These are phyloP conservation scores for Tillus elongatus DNA, from an alignment of 2,888 invertebrate species.

Conservation along the genomic window DNA sequence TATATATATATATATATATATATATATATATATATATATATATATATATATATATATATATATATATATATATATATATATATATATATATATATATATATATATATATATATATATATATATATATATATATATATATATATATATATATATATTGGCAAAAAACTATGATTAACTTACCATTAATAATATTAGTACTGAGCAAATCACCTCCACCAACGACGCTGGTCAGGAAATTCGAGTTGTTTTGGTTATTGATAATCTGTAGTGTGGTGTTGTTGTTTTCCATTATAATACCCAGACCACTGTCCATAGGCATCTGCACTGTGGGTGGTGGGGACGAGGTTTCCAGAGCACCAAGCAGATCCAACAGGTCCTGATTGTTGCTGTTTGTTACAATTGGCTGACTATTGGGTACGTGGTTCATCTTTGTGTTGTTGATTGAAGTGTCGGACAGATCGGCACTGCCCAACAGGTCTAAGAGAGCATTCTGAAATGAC, in stretches of 20 bases:
- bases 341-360: slow-evolving; percentile 61
- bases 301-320: slow-evolving; percentile 25
- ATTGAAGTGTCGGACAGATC: slow-evolving; percentile 31
- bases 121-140: no score
- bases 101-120: no score
- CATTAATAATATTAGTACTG: slow-evolving; percentile 34
- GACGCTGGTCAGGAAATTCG: no score
- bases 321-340: slow-evolving; percentile 28
- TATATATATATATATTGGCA: no score
- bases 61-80: no score
- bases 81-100: no score
- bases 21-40: no score
- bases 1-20: no score
- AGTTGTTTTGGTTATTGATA: slow-evolving; percentile 36
- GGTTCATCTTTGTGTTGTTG: slow-evolving; percentile 42
- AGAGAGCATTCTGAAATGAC: slow-evolving; percentile 62
- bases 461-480: slow-evolving; percentile 72
- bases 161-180: no score
- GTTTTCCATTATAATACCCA: slow-evolving; percentile 37
- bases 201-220: slow-evolving; percentile 58
- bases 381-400: slow-evolving; percentile 45
- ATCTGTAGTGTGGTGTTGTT: slow-evolving; percentile 33
- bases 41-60: no score
- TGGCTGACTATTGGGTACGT: slow-evolving; percentile 30
- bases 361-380: slow-evolving; percentile 79